Conservation (phyloP, 2,113 vertebrate genomes). For the Macrotis lagotis region DNA sequence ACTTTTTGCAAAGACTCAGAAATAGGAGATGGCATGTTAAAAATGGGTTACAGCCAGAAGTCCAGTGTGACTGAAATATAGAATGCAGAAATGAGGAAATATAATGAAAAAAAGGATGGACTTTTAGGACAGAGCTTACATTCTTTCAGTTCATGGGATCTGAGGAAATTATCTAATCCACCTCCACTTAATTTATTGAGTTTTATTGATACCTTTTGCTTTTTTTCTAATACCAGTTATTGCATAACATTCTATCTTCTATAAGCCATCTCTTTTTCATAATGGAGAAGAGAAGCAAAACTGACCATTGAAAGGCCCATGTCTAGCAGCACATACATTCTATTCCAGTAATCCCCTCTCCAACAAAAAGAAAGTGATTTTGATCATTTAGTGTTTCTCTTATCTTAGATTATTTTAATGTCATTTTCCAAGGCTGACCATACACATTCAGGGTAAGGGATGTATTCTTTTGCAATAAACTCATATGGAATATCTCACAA, state of each 20-base stretch:
- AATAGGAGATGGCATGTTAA: not conserved
- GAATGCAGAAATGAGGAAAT: not conserved
- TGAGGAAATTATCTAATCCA: not conserved
- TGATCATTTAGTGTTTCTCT: not conserved
- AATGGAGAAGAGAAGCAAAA: not conserved
- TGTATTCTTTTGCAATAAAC: not conserved
- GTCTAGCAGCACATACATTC: not conserved
- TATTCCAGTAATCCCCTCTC: not conserved
- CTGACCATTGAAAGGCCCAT: not conserved
- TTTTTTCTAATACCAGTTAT: not conserved
- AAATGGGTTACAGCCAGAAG: not conserved
- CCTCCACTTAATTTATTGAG: not conserved
- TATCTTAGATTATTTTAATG: not conserved
- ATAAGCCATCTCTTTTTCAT: not conserved
- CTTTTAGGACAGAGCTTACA: not conserved
- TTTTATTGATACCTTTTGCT: not conserved
- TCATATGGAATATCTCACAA: not conserved
- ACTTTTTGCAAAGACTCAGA: not conserved
- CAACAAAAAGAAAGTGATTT: not conserved
- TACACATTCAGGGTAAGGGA: not conserved
- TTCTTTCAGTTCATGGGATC: not conserved
- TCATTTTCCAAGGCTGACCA: not conserved
- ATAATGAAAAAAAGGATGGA: not conserved
- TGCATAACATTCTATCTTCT: not conserved
- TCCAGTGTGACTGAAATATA: not conserved